Evolutionary conservation across 1,140 invertebrate species (phyloP).

Genomic region (Carposina sasakii): DNA sequence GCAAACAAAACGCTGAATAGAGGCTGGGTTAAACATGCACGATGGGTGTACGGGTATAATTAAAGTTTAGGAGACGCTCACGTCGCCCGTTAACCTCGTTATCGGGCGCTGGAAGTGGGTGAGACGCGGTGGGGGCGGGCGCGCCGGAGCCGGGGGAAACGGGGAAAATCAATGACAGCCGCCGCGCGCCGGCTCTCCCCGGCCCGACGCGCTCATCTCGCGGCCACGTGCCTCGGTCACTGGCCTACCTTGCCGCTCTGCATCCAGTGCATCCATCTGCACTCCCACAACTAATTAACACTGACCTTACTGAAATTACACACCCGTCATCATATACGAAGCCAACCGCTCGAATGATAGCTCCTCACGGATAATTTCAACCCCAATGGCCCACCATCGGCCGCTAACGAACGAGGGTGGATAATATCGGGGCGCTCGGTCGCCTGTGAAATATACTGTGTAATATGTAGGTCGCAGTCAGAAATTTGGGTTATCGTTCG

Average conservation of each 20-base stretch:
- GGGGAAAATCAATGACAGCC: slow-evolving; percentile 70
- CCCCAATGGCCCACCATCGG: too few species aligned
- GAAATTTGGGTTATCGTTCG: slow-evolving; percentile 69
- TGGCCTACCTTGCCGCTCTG: slow-evolving; percentile 40
- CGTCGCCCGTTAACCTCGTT: slow-evolving; percentile 72
- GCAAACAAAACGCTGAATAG: slow-evolving; percentile 67
- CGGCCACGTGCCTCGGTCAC: slow-evolving; percentile 68
- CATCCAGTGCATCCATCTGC: slow-evolving; percentile 13
- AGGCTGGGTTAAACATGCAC: slow-evolving; percentile 70
- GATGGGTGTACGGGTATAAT: slow-evolving; percentile 69
- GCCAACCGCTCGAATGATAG: too few species aligned
- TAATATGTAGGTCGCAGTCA: slow-evolving; percentile 62
- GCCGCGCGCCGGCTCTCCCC: slow-evolving; percentile 65
- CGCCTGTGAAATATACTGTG: slow-evolving; percentile 43
- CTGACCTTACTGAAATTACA: too few species aligned
- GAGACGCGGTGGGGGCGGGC: slow-evolving; percentile 57
- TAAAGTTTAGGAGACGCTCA: slow-evolving; percentile 72
- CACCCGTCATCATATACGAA: too few species aligned
- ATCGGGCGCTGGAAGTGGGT: slow-evolving; percentile 70
- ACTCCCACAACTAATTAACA: neutral
- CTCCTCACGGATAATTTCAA: too few species aligned
- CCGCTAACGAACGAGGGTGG: too few species aligned
- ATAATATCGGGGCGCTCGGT: slow-evolving; percentile 31
- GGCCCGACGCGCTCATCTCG: slow-evolving; percentile 67
- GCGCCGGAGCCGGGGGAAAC: slow-evolving; percentile 48